phyloP scores from a whole-genome alignment of 2,888 invertebrate species.

The Acanthosepion lycidas region DNA sequence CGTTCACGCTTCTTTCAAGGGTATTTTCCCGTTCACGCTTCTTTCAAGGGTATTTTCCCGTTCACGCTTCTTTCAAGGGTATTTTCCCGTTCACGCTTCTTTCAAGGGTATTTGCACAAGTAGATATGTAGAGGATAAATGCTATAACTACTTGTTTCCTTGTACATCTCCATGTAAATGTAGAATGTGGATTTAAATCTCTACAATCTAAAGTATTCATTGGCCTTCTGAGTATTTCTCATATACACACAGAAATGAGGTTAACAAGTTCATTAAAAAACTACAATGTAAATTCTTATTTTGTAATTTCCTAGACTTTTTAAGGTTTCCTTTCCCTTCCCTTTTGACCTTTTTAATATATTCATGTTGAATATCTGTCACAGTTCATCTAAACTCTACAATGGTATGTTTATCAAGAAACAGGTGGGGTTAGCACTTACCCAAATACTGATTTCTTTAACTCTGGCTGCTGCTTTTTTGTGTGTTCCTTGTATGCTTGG shows the following conservation, averaged over 20 bases:
- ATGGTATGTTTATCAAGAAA: conserved; percentile 6
- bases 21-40: no score
- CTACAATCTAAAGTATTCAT: neutral
- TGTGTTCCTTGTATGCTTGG: neutral
- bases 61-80: no score
- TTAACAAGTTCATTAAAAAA: neutral
- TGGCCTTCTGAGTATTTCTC: neutral
- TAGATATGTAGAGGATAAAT: neutral
- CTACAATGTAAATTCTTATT: neutral
- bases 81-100: no score
- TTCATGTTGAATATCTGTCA: conserved; percentile 17
- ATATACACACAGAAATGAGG: neutral
- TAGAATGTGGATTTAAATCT: neutral
- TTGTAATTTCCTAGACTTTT: neutral
- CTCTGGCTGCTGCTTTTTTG: neutral
- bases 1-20: no score
- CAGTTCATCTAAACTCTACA: neutral
- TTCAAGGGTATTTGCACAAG: no score
- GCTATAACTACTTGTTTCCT: neutral
- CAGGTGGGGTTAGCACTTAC: neutral
- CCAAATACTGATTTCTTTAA: neutral
- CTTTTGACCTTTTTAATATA: neutral
- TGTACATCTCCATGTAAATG: neutral
- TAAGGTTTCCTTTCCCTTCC: neutral
- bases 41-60: no score